Conservation (phyloP, 2,113 vertebrate species). For the Nothocercus nigrocapillus region DNA sequence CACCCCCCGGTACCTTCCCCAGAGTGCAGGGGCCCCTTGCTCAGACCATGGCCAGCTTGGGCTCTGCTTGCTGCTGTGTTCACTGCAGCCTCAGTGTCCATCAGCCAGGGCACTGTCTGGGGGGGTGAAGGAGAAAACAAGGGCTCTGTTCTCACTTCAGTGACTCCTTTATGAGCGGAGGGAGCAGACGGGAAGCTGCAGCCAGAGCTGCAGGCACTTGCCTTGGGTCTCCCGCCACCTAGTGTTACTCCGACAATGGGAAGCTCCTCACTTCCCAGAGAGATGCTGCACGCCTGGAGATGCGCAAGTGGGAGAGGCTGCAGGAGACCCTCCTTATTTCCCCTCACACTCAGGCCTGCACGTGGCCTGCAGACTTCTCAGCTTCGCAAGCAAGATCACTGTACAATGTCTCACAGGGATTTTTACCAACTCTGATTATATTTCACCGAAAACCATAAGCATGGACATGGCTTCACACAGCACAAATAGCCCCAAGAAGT, state of each 20-base stretch:
- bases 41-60: accelerated
- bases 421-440: background rate
- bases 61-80: no score
- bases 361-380: background rate
- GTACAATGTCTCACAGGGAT: background rate
- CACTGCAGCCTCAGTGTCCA: background rate
- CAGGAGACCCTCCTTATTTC: background rate
- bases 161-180: accelerated
- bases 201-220: background rate
- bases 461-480: background rate
- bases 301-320: no score
- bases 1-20: background rate
- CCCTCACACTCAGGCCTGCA: background rate
- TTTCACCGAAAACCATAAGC: background rate
- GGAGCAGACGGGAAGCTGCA: background rate
- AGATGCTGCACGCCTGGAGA: background rate
- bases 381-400: background rate
- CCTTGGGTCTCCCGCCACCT: background rate
- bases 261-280: background rate
- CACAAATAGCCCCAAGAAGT: background rate
- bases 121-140: background rate
- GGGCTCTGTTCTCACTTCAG: background rate
- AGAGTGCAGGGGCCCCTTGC: background rate
- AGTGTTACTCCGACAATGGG: background rate
- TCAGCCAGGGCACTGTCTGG: background rate